These are phyloP conservation scores for Phoeniculus purpureus DNA, from an alignment of 2,797 vertebrate species.

Conservation along the genomic window DNA sequence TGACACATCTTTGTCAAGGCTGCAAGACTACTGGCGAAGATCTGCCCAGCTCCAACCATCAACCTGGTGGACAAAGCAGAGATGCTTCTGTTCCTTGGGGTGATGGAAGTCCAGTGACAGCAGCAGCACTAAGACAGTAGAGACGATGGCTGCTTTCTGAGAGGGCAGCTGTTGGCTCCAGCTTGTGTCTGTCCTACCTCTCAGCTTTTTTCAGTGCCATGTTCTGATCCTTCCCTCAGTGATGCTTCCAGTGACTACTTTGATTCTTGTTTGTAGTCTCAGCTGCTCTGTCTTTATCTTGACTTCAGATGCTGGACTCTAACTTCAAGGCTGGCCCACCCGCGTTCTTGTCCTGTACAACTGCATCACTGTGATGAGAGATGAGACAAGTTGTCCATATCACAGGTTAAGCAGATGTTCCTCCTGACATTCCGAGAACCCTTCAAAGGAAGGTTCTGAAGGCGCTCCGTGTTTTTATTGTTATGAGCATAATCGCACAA, in stretches of 20 bases:
- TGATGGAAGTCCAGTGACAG: not conserved
- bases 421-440: not conserved
- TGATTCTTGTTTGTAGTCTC: not conserved
- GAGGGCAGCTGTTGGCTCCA: not conserved
- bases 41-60: not conserved
- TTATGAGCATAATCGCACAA: not conserved
- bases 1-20: not conserved
- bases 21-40: not conserved
- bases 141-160: not conserved
- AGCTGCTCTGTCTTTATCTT: not conserved
- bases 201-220: not conserved
- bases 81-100: not conserved
- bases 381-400: not conserved
- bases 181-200: not conserved
- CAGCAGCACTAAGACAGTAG: not conserved
- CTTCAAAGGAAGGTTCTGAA: not conserved
- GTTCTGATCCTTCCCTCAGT: not conserved
- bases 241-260: not conserved
- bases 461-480: not conserved
- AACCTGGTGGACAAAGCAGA: not conserved
- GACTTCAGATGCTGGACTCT: not conserved
- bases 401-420: not conserved
- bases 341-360: not conserved
- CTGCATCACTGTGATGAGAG: not conserved
- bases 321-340: not conserved